Percentiles rank a stretch among this genome's conserved stretches.
phyloP scores from a whole-genome alignment of 2,888 invertebrate genomes.

The Cerastoderma edule region DNA sequence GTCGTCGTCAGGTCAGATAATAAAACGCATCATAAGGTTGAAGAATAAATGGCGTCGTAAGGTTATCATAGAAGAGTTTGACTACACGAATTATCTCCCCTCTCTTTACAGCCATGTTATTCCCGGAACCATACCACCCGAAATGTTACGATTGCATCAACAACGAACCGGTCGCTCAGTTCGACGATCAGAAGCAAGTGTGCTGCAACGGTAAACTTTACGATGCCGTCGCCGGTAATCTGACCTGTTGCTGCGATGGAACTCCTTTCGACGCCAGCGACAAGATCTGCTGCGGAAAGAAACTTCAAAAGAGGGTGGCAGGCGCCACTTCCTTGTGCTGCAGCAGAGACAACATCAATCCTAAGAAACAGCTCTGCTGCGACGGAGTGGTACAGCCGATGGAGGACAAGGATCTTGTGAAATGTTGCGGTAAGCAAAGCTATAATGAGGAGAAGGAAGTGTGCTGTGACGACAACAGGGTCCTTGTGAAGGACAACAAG shows the following conservation, averaged over 20 bases:
- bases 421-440: slow-evolving; percentile 47
- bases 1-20: no score
- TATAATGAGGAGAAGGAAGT: slow-evolving; percentile 38
- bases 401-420: slow-evolving; percentile 10
- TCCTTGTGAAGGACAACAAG: slow-evolving; percentile 35
- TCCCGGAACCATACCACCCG: slow-evolving; percentile 51
- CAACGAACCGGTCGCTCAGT: slow-evolving; percentile 38
- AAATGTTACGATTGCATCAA: slow-evolving; percentile 52
- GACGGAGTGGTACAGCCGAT: slow-evolving; percentile 42
- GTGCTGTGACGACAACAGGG: slow-evolving; percentile 46
- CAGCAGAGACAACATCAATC: slow-evolving; percentile 40
- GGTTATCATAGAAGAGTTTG: no score
- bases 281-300: slow-evolving; percentile 44
- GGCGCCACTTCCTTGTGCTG: slow-evolving; percentile 47
- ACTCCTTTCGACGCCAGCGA: slow-evolving; percentile 34
- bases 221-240: slow-evolving; percentile 44
- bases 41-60: no score
- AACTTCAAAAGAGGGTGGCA: slow-evolving; percentile 35
- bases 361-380: slow-evolving; percentile 42
- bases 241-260: slow-evolving; percentile 48
- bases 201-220: slow-evolving; percentile 47
- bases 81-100: no score
- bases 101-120: slow-evolving; percentile 50
- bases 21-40: no score
- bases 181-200: slow-evolving; percentile 44